phyloP scores from a whole-genome alignment of 2,888 invertebrate genomes.

The Tetranychus truncatus region DNA sequence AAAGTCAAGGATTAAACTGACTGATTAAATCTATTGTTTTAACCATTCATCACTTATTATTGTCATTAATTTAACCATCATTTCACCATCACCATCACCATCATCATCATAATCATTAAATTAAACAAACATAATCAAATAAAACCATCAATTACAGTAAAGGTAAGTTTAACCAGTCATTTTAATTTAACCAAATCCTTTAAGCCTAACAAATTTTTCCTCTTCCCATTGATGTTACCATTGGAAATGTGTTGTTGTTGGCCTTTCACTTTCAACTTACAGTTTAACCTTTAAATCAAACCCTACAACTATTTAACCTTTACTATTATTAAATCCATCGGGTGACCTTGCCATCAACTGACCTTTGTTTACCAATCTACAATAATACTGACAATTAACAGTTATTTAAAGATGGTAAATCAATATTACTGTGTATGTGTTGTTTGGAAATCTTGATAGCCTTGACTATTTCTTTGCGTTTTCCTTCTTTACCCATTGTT shows the following conservation, averaged over 20 bases:
- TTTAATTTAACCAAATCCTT: too few species aligned
- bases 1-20: neutral
- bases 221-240: too few species aligned
- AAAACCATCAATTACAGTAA: too few species aligned
- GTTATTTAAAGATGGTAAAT: neutral
- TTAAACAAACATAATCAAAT: too few species aligned
- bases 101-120: too few species aligned
- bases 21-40: neutral
- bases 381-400: neutral
- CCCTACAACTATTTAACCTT: neutral
- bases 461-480: neutral
- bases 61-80: neutral
- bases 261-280: neutral
- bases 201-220: too few species aligned
- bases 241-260: neutral
- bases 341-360: neutral
- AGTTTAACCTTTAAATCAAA: neutral
- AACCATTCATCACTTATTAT: neutral
- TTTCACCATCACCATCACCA: neutral
- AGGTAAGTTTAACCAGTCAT: too few species aligned
- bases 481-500: neutral
- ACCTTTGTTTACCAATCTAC: neutral
- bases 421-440: neutral
- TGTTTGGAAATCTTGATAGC: neutral
- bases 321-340: neutral